phyloP scores from a whole-genome alignment of 2,797 vertebrate species.

The Megalops cyprinoides region DNA sequence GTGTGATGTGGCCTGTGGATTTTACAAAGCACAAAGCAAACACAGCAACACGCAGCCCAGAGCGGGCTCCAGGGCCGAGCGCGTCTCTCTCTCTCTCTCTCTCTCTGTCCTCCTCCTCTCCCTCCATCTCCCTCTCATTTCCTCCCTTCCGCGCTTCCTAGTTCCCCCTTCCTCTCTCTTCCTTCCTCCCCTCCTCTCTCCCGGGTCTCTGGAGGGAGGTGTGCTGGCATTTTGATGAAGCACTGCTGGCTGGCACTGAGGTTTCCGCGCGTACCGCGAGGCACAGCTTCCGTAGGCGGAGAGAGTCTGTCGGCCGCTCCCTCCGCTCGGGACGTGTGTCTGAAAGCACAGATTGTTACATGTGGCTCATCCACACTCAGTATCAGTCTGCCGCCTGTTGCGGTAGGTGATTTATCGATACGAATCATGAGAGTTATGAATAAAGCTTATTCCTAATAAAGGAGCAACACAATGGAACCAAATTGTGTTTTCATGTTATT shows the following conservation, averaged over 20 bases:
- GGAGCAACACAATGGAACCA: neutral
- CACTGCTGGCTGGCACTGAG: constrained; percentile 51
- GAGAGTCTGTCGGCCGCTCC: constrained; percentile 56
- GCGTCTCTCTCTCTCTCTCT: constrained; percentile 27
- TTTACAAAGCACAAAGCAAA: constrained; percentile 50
- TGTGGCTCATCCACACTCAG: no score
- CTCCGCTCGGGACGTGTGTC: constrained; percentile 14
- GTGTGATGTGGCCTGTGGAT: constrained; percentile 47
- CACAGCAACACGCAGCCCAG: constrained; percentile 51
- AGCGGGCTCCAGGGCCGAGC: constrained; percentile 67
- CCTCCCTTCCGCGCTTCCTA: constrained; percentile 52
- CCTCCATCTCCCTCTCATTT: constrained; percentile 8
- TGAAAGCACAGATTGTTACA: constrained; percentile 48
- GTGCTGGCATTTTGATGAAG: constrained; percentile 65
- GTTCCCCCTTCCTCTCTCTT: constrained; percentile 45
- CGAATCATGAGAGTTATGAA: no score
- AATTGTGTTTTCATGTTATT: neutral
- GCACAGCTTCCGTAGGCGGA: constrained; percentile 54
- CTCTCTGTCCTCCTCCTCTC: neutral
- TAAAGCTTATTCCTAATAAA: neutral
- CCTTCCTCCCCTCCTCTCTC: constrained; percentile 50
- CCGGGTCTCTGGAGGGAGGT: constrained; percentile 67
- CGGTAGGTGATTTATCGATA: constrained; percentile 3
- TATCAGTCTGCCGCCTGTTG: neutral
- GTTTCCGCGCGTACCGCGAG: constrained; percentile 53